Evolutionary conservation across 2,797 vertebrate genomes (phyloP).

Genomic region (Brachymystax lenok): DNA sequence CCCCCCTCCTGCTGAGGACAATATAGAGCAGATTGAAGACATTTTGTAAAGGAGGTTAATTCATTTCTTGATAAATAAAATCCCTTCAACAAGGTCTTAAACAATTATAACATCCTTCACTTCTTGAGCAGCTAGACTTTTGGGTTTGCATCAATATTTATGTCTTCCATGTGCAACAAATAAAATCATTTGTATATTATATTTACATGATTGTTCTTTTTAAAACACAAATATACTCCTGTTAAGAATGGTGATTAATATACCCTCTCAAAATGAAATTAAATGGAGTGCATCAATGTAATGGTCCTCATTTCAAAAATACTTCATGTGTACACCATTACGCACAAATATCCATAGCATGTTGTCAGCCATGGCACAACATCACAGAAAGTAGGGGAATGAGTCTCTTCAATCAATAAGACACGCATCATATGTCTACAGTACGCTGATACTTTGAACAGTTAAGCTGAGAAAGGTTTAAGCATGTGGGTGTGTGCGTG

Average conservation of each 20-base stretch:
- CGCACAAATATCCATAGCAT: background rate
- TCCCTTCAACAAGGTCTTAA: background rate
- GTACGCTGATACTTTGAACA: conserved; percentile 14
- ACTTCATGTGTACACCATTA: background rate
- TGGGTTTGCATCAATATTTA: background rate
- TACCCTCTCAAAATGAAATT: background rate
- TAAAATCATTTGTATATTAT: background rate
- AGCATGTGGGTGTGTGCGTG: background rate
- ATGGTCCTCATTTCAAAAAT: background rate
- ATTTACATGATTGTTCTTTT: background rate
- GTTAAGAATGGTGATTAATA: background rate
- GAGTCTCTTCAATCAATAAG: background rate
- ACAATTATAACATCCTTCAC: background rate
- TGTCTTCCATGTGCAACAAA: background rate
- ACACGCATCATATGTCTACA: background rate
- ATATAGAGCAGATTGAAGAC: background rate
- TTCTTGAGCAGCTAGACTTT: background rate
- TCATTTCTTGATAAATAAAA: background rate
- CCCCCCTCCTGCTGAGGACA: background rate
- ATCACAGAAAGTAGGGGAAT: conserved; percentile 9
- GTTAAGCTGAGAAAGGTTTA: conserved; percentile 1
- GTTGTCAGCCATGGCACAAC: background rate
- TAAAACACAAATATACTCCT: background rate
- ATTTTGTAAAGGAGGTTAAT: background rate
- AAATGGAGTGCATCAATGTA: background rate